Conservation (phyloP, 1,140 invertebrate genomes). For the Hylyphantes graminicola region DNA sequence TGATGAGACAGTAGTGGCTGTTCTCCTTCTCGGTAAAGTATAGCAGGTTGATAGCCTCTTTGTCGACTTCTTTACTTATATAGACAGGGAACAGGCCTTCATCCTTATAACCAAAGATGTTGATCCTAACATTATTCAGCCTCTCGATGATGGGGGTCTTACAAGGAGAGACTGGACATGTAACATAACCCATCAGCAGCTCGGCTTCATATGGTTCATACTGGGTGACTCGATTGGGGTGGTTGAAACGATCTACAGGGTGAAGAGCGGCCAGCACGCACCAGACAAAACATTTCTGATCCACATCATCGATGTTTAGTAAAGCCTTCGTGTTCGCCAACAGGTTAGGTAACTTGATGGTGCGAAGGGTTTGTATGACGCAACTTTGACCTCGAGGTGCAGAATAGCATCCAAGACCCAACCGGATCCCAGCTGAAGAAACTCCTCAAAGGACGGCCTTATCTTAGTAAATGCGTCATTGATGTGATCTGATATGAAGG, state of each 20-base stretch:
- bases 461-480: neutral
- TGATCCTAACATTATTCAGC: neutral
- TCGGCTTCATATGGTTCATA: neutral
- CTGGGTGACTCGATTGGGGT: neutral
- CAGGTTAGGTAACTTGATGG: neutral
- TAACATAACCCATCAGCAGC: neutral
- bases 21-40: neutral
- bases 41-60: slow-evolving; percentile 9
- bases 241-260: neutral
- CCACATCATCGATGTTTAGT: neutral
- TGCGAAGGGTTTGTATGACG: neutral
- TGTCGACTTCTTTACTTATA: neutral
- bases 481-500: too few relatives aligned
- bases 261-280: neutral
- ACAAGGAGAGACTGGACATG: neutral
- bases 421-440: neutral
- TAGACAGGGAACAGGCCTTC: neutral
- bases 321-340: neutral
- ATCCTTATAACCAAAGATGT: slow-evolving; percentile 5
- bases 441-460: neutral
- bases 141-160: slow-evolving; percentile 1
- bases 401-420: neutral
- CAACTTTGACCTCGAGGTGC: neutral
- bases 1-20: slow-evolving; percentile 6
- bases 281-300: slow-evolving; percentile 7